Conservation (phyloP, 2,888 invertebrate genomes). For the Ditula angustiorana region DNA sequence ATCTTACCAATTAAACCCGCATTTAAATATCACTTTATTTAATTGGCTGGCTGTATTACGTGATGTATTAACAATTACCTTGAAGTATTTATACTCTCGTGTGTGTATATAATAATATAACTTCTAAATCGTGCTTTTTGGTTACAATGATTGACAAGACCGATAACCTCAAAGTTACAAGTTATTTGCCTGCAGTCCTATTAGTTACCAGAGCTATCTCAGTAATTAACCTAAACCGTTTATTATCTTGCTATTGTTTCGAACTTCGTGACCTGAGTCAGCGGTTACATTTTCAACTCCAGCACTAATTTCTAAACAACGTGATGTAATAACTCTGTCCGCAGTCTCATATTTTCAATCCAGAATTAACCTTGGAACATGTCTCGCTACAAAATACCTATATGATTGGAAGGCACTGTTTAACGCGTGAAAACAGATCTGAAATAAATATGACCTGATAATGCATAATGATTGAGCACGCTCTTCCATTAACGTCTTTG, state of each 20-base stretch:
- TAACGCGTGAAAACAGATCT: no score
- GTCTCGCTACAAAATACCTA: not conserved
- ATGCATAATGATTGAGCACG: no score
- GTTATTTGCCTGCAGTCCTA: constrained; percentile 12
- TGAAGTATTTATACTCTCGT: not conserved
- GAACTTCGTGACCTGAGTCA: constrained; percentile 26
- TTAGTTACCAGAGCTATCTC: constrained; percentile 3
- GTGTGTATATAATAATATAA: no score
- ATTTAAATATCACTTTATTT: no score
- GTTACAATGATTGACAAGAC: constrained; percentile 2
- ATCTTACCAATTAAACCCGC: no score
- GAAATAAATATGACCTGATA: no score
- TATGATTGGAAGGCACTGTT: no score
- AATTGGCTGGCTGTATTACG: not conserved
- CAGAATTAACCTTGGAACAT: not conserved
- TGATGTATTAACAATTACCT: not conserved
- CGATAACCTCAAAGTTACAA: constrained; percentile 17
- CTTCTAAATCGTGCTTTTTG: not conserved
- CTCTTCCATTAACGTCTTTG: no score
- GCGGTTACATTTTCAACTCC: constrained; percentile 15
- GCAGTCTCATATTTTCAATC: not conserved
- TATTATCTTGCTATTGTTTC: constrained; percentile 20
- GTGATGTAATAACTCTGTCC: constrained; percentile 7
- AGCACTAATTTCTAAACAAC: constrained; percentile 4
- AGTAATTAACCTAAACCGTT: constrained; percentile 10